Conservation (phyloP, 1,140 invertebrate species). For the Zaprionus lachaisei region DNA sequence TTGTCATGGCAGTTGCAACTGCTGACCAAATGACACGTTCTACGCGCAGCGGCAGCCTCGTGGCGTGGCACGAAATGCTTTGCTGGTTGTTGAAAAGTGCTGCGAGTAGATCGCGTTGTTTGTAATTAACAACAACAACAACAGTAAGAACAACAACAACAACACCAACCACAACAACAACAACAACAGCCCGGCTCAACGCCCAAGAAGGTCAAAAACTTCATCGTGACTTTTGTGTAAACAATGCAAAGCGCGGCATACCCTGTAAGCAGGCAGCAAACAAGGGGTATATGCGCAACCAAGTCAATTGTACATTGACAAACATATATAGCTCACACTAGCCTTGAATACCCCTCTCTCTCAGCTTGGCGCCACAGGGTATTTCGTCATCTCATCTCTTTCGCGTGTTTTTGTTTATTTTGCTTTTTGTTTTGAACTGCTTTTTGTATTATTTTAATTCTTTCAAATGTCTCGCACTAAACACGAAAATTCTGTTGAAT, state of each 20-base stretch:
- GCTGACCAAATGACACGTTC: constrained; percentile 57
- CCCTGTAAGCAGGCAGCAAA: not conserved
- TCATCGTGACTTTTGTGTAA: constrained; percentile 67
- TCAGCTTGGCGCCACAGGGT: not conserved
- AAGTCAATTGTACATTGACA: not conserved
- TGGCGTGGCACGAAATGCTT: not conserved
- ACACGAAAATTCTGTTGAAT: constrained; percentile 27
- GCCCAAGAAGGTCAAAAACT: constrained; percentile 46
- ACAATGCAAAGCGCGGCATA: constrained; percentile 48
- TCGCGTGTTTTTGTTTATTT: constrained; percentile 4
- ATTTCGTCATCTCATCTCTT: not conserved
- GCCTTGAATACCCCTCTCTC: not conserved
- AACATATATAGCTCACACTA: not conserved
- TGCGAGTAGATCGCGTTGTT: constrained; percentile 52
- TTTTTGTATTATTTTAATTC: not conserved
- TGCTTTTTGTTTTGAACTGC: constrained; percentile 4
- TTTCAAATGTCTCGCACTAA: constrained; percentile 16
- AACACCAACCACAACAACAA: constrained; percentile 32
- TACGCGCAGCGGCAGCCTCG: not conserved
- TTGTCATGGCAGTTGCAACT: not conserved
- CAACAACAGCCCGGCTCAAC: constrained; percentile 35
- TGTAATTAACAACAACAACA: constrained; percentile 59
- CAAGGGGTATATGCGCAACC: not conserved
- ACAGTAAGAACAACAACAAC: constrained; percentile 28
- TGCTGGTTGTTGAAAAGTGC: constrained; percentile 40